Evolutionary conservation across 2,888 invertebrate species (phyloP).

Genomic region (Tuta absoluta): DNA sequence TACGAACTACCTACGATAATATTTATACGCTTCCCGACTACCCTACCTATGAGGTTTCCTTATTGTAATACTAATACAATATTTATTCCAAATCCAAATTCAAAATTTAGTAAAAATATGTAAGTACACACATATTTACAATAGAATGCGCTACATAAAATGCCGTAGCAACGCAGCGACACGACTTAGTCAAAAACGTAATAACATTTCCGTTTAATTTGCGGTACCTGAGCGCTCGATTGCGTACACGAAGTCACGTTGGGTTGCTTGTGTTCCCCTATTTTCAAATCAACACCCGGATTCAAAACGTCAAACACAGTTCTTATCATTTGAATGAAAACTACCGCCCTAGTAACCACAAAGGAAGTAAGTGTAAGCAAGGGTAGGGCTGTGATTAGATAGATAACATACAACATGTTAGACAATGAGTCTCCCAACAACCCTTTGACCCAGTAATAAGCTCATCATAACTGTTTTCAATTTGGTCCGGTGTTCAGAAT

Average conservation of each 20-base stretch:
- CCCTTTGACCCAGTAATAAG: no score
- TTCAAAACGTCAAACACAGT: constrained; percentile 4
- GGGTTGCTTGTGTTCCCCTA: constrained; percentile 8
- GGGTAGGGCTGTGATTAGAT: not conserved
- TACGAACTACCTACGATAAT: no score
- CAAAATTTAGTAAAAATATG: not conserved
- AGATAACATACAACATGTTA: not conserved
- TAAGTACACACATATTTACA: not conserved
- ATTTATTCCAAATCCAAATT: not conserved
- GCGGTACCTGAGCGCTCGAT: not conserved
- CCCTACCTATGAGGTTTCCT: no score
- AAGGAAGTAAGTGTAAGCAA: not conserved
- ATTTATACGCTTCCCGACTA: no score
- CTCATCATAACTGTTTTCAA: no score
- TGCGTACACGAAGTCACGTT: constrained; percentile 2
- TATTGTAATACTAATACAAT: no score
- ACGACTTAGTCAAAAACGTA: constrained; percentile 1
- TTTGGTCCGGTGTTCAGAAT: no score
- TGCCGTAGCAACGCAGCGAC: not conserved
- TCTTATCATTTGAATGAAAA: constrained; percentile 1
- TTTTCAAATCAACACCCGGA: constrained; percentile 17
- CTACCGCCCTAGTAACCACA: not conserved
- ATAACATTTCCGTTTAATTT: constrained; percentile 2
- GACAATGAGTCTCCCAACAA: no score
- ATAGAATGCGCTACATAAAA: not conserved